These are phyloP conservation scores for Drosophila kikkawai DNA, from an alignment of 1,140 invertebrate species.

Conservation along the genomic window DNA sequence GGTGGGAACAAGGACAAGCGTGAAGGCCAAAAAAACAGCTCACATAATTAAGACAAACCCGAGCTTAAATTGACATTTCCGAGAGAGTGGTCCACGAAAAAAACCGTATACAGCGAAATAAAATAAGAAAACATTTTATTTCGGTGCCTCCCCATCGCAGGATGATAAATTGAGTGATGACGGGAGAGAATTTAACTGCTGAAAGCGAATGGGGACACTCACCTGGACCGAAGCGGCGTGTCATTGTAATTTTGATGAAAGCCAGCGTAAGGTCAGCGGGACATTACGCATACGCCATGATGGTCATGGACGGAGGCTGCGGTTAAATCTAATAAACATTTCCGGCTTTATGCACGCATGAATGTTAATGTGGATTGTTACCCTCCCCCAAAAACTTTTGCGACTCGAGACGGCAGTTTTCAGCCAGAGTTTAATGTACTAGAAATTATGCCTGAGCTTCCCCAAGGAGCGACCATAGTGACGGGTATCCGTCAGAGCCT, in stretches of 20 bases:
- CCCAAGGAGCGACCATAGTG: constrained; percentile 41
- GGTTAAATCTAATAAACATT: constrained; percentile 74
- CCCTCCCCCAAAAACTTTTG: constrained; percentile 51
- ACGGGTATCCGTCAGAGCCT: constrained; percentile 29
- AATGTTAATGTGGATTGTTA: constrained; percentile 73
- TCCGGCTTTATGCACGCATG: constrained; percentile 69
- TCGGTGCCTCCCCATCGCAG: constrained; percentile 6
- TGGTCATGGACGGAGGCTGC: constrained; percentile 33
- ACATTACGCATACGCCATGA: constrained; percentile 53
- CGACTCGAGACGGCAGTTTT: constrained; percentile 51
- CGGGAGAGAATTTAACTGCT: constrained; percentile 22
- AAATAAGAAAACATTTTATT: constrained; percentile 43
- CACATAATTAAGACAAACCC: constrained; percentile 59
- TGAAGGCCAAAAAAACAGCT: constrained; percentile 22
- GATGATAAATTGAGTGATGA: constrained; percentile 56
- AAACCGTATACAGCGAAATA: constrained; percentile 8
- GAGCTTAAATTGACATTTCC: constrained; percentile 52
- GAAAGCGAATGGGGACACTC: constrained; percentile 18
- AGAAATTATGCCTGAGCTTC: constrained; percentile 67
- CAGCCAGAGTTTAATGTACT: constrained; percentile 59
- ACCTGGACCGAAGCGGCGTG: constrained; percentile 16
- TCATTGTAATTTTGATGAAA: constrained; percentile 42
- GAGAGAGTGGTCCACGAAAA: neutral
- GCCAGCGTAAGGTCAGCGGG: constrained; percentile 19
- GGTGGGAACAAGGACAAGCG: neutral